Evolutionary conservation across 2,113 vertebrate genomes (phyloP), one percentile per base, ranked within the genome.

Genomic region (Eulacestoma nigropectus): DNA sequence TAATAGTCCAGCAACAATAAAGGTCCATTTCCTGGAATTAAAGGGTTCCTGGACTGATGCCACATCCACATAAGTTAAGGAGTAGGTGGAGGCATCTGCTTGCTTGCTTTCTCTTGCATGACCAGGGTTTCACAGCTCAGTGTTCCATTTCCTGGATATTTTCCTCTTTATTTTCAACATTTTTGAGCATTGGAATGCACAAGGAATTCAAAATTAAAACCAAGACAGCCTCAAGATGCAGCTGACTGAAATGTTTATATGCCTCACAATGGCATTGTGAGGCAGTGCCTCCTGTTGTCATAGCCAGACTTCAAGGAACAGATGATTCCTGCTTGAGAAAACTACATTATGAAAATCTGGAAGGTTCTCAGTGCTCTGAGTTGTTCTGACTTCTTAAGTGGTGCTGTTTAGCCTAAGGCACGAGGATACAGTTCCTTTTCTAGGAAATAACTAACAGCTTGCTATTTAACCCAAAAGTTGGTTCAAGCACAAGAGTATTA

Each of bases 241-340:
- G 32, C 44, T 75, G 60, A 75, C 52, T 52, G 57, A 87, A 96
- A 82, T 78, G 53, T 87, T 94, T 87, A 49, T 64, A 19, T 68
- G 44, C 35, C 53, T 95, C 15, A 47, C 22, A 67, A 60, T 26
- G 70, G 42, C 42, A 42, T 13, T 65, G 42, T 13, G 50, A 41
- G 29, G 60, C 42, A 65, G 16, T 41, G 30, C 50, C 79, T 86
- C 72, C 52, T 90, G 74, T 93, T 10, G 4, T 84, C 64, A 46
- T 13, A 67, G 47, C 60, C 39, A 87, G 70, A 67, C 76, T 80
- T 86, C 79, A 90, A 93, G 50, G 68, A 86, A 59, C 44, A 94
- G 84, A 89, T 89, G 69, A 95, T 72, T 95, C 41, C 17, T 84
- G 53, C 73, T 75, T 68, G 39, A 94, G 67, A 89, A 91, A 78